Conservation (phyloP, 2,888 invertebrate genomes). For the Paralinhomoeus sp. region DNA sequence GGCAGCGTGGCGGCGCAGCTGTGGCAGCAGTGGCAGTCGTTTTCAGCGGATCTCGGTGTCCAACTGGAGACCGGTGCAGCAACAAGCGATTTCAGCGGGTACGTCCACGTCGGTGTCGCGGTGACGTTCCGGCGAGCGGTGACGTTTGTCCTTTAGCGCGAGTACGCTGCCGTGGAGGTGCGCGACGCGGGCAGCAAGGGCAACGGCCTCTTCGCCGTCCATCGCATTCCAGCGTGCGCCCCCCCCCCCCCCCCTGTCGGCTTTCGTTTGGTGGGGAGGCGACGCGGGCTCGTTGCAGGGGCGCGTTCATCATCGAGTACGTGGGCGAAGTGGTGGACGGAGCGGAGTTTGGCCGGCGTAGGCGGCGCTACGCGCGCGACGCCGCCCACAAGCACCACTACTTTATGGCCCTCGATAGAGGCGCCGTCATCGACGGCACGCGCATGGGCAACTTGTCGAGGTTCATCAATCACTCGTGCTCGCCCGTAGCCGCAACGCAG, state of each 20-base stretch:
- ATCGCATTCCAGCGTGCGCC: constrained; percentile 51
- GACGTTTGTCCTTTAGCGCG: constrained; percentile 34
- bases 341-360: constrained; percentile 66
- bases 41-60: constrained; percentile 64
- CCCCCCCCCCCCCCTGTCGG: constrained; percentile 88
- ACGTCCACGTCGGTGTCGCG: constrained; percentile 4
- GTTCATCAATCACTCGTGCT: constrained; percentile 96
- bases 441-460: constrained; percentile 78
- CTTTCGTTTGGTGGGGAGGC: constrained; percentile 72
- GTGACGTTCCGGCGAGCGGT: too few relatives aligned
- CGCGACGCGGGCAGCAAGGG: constrained; percentile 71
- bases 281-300: constrained; percentile 62
- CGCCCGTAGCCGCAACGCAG: constrained; percentile 93
- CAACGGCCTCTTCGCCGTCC: constrained; percentile 58
- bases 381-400: constrained; percentile 10
- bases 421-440: constrained; percentile 70
- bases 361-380: constrained; percentile 59
- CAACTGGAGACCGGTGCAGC: constrained; percentile 64
- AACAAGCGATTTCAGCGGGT: constrained; percentile 72
- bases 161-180: constrained; percentile 56
- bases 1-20: not conserved
- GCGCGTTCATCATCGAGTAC: constrained; percentile 89
- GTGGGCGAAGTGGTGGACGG: constrained; percentile 86
- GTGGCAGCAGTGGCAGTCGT: constrained; percentile 2
- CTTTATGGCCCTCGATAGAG: constrained; percentile 10